Conservation (phyloP, 2,113 vertebrate species). For the Procavia capensis region DNA sequence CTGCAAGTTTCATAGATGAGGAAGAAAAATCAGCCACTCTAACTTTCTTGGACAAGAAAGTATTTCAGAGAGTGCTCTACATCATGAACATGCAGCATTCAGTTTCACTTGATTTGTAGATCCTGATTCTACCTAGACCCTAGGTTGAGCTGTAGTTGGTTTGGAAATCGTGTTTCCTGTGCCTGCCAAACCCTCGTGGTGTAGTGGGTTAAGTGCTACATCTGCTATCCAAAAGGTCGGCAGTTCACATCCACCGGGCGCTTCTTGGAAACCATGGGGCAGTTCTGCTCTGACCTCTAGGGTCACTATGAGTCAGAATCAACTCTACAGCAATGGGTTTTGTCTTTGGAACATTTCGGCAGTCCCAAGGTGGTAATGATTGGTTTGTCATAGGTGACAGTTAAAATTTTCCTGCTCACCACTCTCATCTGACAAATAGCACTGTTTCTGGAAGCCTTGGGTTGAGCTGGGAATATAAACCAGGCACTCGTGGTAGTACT, state of each 20-base stretch:
- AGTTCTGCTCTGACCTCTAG: too few species aligned
- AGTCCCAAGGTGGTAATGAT: not conserved
- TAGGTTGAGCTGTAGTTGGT: not conserved
- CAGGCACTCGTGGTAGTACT: constrained; percentile 2
- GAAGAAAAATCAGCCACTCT: not conserved
- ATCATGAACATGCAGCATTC: not conserved
- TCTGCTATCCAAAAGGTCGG: too few species aligned
- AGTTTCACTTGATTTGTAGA: too few species aligned
- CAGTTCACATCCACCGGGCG: too few species aligned
- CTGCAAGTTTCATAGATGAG: too few species aligned
- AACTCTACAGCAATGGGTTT: too few species aligned
- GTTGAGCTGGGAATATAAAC: constrained; percentile 38
- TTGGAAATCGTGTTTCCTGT: constrained; percentile 8
- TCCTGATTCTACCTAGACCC: not conserved
- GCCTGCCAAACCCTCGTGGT: not conserved
- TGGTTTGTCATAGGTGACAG: not conserved
- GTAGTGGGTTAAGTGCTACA: too few species aligned
- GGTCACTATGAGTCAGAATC: too few species aligned
- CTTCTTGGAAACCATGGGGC: too few species aligned
- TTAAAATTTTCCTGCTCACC: not conserved
- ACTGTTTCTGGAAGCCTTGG: constrained; percentile 64
- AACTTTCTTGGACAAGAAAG: not conserved
- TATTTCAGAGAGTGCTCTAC: not conserved
- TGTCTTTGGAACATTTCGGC: constrained; percentile 18
- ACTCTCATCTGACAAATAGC: constrained; percentile 6